A percentile compares a stretch with the other conserved stretches of the same genome.
Conservation (phyloP, 2,888 invertebrate species). For the Osmoderma eremita region DNA sequence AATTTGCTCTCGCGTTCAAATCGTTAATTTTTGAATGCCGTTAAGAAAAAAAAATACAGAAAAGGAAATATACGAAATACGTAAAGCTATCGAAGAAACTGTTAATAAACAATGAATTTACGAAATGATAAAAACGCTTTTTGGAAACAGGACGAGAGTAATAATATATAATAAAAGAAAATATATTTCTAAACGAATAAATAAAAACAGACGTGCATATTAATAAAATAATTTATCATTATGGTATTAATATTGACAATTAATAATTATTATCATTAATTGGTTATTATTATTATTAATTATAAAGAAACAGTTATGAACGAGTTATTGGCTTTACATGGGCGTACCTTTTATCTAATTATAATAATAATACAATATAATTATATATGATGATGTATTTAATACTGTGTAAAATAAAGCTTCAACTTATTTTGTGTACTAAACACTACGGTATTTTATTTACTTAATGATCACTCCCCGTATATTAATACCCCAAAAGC, state of each 20-base stretch:
- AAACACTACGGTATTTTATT: constrained; percentile 31
- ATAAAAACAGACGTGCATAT: no score
- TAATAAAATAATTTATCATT: no score
- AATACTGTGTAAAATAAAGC: constrained; percentile 63
- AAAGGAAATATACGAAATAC: no score
- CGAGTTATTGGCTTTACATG: constrained; percentile 60
- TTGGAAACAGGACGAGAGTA: no score
- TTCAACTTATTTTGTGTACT: constrained; percentile 63
- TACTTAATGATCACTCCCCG: background rate
- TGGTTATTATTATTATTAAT: constrained; percentile 16
- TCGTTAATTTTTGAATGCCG: no score
- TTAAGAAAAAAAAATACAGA: no score
- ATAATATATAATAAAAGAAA: no score
- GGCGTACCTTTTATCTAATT: constrained; percentile 35
- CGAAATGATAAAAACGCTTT: no score
- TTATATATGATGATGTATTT: constrained; percentile 60
- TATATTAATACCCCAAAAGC: background rate
- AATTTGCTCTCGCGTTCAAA: no score
- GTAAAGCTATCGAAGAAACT: no score
- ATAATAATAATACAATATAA: constrained; percentile 52
- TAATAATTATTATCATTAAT: constrained; percentile 45
- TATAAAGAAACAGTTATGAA: constrained; percentile 39
- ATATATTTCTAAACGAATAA: no score
- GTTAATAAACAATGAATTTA: no score
- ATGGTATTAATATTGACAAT: constrained; percentile 41